These are phyloP conservation scores for Copsychus sechellarum DNA, from an alignment of 2,113 vertebrate species.

Conservation along the genomic window DNA sequence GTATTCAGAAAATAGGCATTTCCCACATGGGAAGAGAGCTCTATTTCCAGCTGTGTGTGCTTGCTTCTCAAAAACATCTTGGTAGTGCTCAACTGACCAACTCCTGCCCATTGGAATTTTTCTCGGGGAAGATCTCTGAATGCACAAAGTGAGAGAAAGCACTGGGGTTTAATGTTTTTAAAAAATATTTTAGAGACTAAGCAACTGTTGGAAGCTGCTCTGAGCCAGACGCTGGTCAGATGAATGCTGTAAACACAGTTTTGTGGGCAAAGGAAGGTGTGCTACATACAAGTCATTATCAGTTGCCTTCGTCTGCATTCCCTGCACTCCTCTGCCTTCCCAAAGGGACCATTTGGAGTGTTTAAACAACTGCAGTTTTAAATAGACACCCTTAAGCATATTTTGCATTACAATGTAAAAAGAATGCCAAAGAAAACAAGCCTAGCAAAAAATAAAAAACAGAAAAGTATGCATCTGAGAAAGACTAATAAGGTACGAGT, in stretches of 20 bases:
- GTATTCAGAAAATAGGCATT: not conserved
- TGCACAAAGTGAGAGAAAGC: not conserved
- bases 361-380: constrained; percentile 41
- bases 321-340: not conserved
- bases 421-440: not conserved
- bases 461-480: not conserved
- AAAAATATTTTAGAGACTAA: not conserved
- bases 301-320: rapidly evolving
- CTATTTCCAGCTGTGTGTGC: not conserved
- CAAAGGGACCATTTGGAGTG: not conserved
- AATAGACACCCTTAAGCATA: not conserved
- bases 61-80: not conserved
- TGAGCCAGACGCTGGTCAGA: not conserved
- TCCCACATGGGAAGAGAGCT: not conserved
- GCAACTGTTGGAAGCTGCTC: not conserved
- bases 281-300: not conserved
- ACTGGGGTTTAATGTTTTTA: not conserved
- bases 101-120: not conserved
- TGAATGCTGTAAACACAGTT: not conserved
- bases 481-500: not conserved
- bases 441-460: not conserved
- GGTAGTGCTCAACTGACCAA: not conserved
- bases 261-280: not conserved
- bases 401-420: constrained; percentile 23
- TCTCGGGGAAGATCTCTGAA: not conserved